Conservation (phyloP, 1,140 invertebrate species). For the Diorhabda sublineata region DNA sequence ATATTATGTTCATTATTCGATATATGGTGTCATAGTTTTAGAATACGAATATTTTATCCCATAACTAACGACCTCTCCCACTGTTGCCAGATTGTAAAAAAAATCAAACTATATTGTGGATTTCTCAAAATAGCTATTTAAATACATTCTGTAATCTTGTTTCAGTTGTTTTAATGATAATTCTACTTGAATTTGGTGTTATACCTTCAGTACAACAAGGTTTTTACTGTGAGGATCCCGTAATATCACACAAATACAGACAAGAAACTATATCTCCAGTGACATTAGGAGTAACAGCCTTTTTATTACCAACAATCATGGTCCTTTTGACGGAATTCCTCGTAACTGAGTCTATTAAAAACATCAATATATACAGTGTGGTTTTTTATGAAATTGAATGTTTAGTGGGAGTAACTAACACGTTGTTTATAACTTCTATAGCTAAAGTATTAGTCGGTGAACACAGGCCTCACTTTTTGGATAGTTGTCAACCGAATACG, state of each 20-base stretch:
- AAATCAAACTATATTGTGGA: too few species aligned
- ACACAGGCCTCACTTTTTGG: slow-evolving; percentile 67
- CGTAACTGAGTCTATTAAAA: slow-evolving; percentile 13
- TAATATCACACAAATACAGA: slow-evolving; percentile 54
- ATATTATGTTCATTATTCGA: too few species aligned
- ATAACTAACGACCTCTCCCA: too few species aligned
- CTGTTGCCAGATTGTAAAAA: too few species aligned
- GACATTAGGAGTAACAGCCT: slow-evolving; percentile 41
- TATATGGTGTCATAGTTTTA: too few species aligned
- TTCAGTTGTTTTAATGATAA: slow-evolving; percentile 14
- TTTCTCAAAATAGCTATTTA: too few species aligned
- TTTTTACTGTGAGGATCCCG: slow-evolving; percentile 61
- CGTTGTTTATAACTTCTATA: slow-evolving; percentile 49
- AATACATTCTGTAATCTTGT: not conserved
- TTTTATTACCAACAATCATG: slow-evolving; percentile 43
- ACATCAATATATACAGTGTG: not conserved
- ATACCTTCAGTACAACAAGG: slow-evolving; percentile 52
- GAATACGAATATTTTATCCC: too few species aligned
- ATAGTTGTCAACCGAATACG: slow-evolving; percentile 61
- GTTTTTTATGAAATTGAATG: not conserved
- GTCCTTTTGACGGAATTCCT: slow-evolving; percentile 26
- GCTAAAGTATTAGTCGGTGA: slow-evolving; percentile 62
- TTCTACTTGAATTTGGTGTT: slow-evolving; percentile 50
- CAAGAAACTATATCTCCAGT: slow-evolving; percentile 57
- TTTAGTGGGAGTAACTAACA: slow-evolving; percentile 18